These are phyloP conservation scores for Pentalonia nigronervosa DNA, from an alignment of 1,140 invertebrate species.

Conservation along the genomic window DNA sequence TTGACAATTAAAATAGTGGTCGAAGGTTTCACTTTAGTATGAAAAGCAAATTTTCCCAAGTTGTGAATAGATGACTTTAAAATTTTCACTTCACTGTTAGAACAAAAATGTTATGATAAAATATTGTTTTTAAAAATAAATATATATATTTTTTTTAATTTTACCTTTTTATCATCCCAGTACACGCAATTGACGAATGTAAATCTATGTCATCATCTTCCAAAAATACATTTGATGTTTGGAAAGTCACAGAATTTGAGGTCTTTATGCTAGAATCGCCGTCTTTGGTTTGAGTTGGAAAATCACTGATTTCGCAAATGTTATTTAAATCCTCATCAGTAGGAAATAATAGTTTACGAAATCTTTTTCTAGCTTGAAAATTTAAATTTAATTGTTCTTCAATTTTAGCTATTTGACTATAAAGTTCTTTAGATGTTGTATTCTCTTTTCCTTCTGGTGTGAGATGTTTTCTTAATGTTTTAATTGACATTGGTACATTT, in stretches of 20 bases:
- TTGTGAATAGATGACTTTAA: background rate
- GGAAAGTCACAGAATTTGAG: background rate
- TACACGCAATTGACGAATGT: background rate
- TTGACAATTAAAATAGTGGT: slow-evolving; percentile 32
- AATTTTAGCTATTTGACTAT: background rate
- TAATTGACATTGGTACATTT: background rate
- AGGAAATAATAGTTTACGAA: background rate
- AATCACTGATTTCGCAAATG: background rate
- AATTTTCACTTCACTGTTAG: background rate
- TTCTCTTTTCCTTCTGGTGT: background rate
- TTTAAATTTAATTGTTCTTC: slow-evolving; percentile 32
- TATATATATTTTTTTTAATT: background rate
- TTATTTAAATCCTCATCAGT: background rate
- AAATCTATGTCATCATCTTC: background rate
- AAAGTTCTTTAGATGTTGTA: background rate
- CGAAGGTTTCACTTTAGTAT: background rate
- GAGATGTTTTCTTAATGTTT: background rate
- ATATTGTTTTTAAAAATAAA: background rate
- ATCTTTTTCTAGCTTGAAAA: background rate
- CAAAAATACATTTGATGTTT: background rate
- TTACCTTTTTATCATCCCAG: slow-evolving; percentile 26
- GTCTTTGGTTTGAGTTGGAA: background rate
- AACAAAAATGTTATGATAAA: background rate
- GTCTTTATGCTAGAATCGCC: no score
- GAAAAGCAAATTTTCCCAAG: background rate